Conservation (phyloP, 2,113 vertebrate species). For the Neofelis nebulosa region DNA sequence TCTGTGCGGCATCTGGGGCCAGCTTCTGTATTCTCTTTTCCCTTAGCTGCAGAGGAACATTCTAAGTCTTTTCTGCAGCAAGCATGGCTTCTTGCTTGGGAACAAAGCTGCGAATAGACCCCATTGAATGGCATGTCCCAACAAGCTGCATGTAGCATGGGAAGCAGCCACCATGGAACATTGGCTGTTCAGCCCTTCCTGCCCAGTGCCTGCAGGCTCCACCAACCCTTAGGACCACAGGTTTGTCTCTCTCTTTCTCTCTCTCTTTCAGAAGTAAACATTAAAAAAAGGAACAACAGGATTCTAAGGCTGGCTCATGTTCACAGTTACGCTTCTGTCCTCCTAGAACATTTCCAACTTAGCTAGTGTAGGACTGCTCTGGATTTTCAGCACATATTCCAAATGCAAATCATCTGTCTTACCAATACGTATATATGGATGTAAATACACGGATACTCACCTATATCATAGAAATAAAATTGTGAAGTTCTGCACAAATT, state of each 20-base stretch:
- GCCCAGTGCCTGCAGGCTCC: not conserved
- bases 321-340: too few relatives aligned
- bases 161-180: too few relatives aligned
- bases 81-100: not conserved
- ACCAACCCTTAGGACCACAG: accelerated
- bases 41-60: not conserved
- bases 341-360: not conserved
- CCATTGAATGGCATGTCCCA: not conserved
- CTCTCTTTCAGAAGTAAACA: too few relatives aligned
- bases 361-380: not conserved
- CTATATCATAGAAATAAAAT: not conserved
- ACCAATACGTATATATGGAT: not conserved
- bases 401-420: not conserved
- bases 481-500: not conserved
- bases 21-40: not conserved
- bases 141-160: not conserved
- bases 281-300: too few relatives aligned
- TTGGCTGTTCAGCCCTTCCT: accelerated
- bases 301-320: not conserved
- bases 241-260: too few relatives aligned
- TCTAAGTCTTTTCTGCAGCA: not conserved
- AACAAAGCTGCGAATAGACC: not conserved
- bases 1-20: not conserved
- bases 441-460: not conserved
- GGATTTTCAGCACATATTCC: not conserved